Evolutionary conservation across 2,888 invertebrate genomes (phyloP).

Genomic region (Anarsia innoxiella): DNA sequence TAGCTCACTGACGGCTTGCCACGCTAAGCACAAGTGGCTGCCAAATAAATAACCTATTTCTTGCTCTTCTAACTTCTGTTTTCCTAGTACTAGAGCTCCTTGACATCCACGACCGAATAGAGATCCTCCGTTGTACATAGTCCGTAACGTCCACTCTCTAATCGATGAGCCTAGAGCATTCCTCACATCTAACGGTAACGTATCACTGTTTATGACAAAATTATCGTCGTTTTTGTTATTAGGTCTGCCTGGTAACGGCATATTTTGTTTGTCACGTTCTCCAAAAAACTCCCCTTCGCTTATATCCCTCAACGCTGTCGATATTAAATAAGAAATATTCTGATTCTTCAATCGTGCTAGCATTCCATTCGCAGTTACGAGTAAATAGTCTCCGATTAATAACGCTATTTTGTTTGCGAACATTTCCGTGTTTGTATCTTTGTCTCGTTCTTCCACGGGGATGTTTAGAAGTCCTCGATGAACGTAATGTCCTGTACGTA

Average conservation of each 20-base stretch:
- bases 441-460: conserved; percentile 59
- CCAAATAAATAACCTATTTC: conserved; percentile 86
- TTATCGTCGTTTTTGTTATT: conserved; percentile 30
- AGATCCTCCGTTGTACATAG: conserved; percentile 81
- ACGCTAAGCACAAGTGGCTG: conserved; percentile 85
- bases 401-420: conserved; percentile 93
- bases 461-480: conserved; percentile 79
- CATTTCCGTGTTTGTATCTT: conserved; percentile 80
- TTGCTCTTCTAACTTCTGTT: conserved; percentile 79
- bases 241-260: conserved; percentile 80
- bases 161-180: conserved; percentile 72
- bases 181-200: conserved; percentile 50
- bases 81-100: conserved; percentile 84
- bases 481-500: conserved; percentile 87
- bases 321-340: conserved; percentile 87
- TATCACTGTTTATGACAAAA: conserved; percentile 48
- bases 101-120: conserved; percentile 84
- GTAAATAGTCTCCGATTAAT: conserved; percentile 88
- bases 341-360: conserved; percentile 81
- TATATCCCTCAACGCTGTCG: conserved; percentile 85
- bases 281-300: conserved; percentile 89
- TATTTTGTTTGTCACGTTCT: conserved; percentile 82
- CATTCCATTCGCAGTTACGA: conserved; percentile 87
- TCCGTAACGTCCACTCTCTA: conserved; percentile 82
- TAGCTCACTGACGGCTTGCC: conserved; percentile 79